These are phyloP conservation scores for Pseudochirops corinnae DNA, from an alignment of 2,797 vertebrate species.

Conservation along the genomic window DNA sequence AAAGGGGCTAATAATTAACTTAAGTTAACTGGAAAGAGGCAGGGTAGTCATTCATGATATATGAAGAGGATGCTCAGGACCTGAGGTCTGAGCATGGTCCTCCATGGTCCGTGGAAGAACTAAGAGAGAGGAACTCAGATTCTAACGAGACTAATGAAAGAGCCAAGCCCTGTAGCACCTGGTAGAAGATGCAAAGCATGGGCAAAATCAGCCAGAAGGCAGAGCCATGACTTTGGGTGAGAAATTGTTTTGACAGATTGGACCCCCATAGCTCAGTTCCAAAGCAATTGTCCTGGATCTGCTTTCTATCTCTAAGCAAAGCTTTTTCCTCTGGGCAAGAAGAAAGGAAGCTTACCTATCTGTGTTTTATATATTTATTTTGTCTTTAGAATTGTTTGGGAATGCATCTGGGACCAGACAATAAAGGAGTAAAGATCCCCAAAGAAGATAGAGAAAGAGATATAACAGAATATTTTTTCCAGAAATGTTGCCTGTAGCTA, in stretches of 20 bases:
- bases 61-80: background rate
- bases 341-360: background rate
- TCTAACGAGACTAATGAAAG: background rate
- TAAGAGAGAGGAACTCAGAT: background rate
- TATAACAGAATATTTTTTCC: background rate
- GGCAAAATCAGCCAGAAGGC: background rate
- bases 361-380: background rate
- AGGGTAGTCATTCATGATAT: background rate
- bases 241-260: background rate
- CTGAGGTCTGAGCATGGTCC: background rate
- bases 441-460: background rate
- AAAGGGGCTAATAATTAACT: background rate
- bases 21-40: background rate
- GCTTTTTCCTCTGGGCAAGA: background rate
- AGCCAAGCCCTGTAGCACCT: background rate
- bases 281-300: background rate
- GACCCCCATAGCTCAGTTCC: background rate
- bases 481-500: background rate
- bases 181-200: background rate
- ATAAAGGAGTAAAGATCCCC: background rate
- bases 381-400: background rate
- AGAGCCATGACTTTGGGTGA: background rate
- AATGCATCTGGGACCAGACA: background rate
- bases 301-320: background rate
- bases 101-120: background rate